These are phyloP conservation scores for Tachina lurida DNA, from an alignment of 2,888 invertebrate species.

Conservation along the genomic window DNA sequence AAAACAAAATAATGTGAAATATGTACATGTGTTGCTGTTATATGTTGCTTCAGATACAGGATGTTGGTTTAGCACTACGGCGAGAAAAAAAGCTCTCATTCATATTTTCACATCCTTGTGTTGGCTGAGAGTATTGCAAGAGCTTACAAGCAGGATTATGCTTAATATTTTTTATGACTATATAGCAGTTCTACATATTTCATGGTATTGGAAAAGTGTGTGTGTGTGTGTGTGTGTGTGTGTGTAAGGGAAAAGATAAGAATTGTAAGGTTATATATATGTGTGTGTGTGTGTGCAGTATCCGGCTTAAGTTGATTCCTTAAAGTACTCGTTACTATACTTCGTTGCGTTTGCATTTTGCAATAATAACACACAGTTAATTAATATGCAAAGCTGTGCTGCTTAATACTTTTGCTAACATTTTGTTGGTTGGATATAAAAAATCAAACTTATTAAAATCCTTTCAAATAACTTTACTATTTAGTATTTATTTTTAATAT, in stretches of 20 bases:
- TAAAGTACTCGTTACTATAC: slow-evolving; percentile 7
- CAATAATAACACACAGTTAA: slow-evolving; percentile 57
- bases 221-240: background rate
- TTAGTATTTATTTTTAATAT: background rate
- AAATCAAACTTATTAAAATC: background rate
- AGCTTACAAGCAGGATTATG: slow-evolving; percentile 64
- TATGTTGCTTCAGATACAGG: background rate
- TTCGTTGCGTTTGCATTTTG: slow-evolving; percentile 9
- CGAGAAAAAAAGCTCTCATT: background rate
- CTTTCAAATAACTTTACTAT: background rate
- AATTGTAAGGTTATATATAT: background rate
- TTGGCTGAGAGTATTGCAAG: background rate
- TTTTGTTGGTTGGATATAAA: background rate
- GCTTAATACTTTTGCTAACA: background rate
- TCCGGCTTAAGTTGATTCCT: slow-evolving; percentile 48
- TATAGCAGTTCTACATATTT: slow-evolving; percentile 4
- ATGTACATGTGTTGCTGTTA: background rate
- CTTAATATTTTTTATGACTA: slow-evolving; percentile 9
- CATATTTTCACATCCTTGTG: background rate
- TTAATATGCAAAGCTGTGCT: slow-evolving; percentile 77
- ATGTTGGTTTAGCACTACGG: background rate
- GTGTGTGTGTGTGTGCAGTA: slow-evolving; percentile 17
- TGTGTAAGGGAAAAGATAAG: background rate
- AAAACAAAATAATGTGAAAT: no score
- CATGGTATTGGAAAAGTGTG: slow-evolving; percentile 36